Conservation (phyloP, 2,113 vertebrate species). For the Phoenicopterus ruber region DNA sequence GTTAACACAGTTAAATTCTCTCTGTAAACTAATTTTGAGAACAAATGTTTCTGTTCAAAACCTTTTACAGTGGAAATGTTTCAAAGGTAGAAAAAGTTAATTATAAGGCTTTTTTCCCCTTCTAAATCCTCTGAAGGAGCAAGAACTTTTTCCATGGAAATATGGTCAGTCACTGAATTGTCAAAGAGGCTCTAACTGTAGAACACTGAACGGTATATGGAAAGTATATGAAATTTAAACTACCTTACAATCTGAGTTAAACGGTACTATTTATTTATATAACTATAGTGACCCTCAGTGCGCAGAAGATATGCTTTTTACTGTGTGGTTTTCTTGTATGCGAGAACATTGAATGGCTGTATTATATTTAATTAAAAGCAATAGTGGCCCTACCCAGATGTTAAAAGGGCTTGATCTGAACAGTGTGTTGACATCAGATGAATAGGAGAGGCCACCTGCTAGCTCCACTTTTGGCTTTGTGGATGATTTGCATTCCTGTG, state of each 20-base stretch:
- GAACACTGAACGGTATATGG: conserved; percentile 68
- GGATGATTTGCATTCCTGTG: conserved; percentile 95
- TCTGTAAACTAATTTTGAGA: conserved; percentile 68
- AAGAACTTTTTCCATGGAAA: conserved; percentile 67
- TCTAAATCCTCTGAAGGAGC: conserved; percentile 43
- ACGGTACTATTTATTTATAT: conserved; percentile 80
- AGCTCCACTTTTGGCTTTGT: conserved; percentile 83
- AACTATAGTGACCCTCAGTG: conserved; percentile 75
- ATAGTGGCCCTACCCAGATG: conserved; percentile 81
- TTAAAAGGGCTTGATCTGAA: conserved; percentile 81
- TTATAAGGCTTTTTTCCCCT: conserved; percentile 19
- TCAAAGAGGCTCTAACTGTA: conserved; percentile 38
- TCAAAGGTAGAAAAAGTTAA: conserved; percentile 66
- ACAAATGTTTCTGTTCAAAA: conserved; percentile 63
- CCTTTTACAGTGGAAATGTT: conserved; percentile 61
- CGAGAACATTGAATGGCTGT: conserved; percentile 77
- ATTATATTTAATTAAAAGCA: conserved; percentile 91
- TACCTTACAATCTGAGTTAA: conserved; percentile 70
- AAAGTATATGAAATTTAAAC: conserved; percentile 75
- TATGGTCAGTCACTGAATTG: conserved; percentile 53
- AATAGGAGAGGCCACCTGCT: conserved; percentile 93
- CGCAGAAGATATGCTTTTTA: conserved; percentile 76
- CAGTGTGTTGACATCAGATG: conserved; percentile 85
- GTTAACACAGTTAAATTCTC: conserved; percentile 60
- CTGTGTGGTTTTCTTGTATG: conserved; percentile 71